These are phyloP conservation scores for Acanthosepion esculentum DNA, from an alignment of 2,888 invertebrate genomes.

Conservation along the genomic window DNA sequence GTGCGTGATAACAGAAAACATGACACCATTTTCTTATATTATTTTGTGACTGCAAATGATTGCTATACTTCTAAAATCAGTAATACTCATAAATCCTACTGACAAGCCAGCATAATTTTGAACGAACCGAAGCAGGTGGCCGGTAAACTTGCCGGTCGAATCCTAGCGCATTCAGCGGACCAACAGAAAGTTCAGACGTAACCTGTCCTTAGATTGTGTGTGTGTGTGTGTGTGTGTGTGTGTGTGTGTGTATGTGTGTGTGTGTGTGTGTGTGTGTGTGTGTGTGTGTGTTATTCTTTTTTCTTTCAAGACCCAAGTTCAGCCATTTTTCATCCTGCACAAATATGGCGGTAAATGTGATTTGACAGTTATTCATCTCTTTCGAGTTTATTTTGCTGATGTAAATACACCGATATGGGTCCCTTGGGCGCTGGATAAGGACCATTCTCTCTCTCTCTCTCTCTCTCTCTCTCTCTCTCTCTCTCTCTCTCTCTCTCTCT, in stretches of 20 bases:
- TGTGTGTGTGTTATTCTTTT: not conserved
- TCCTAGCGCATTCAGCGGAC: not conserved
- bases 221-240: no score
- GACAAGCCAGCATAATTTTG: not conserved
- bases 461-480: not conserved
- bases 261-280: not conserved
- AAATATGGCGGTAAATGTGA: constrained; percentile 1
- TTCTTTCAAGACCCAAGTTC: not conserved
- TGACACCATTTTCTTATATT: not conserved
- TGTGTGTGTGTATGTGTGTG: not conserved
- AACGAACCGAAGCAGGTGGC: not conserved
- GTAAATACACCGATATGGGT: not conserved
- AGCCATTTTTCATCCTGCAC: not conserved
- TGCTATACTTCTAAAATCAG: not conserved
- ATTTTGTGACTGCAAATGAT: not conserved
- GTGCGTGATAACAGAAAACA: not conserved
- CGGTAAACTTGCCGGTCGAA: not conserved
- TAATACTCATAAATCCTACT: not conserved
- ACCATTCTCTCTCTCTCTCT: not conserved
- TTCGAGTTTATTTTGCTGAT: not conserved
- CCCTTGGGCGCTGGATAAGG: not conserved
- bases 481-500: not conserved
- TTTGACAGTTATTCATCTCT: not conserved
- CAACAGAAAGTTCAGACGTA: not conserved
- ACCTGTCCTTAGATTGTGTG: not conserved